These are phyloP conservation scores for Peromyscus eremicus DNA, from an alignment of 2,797 vertebrate genomes.

Conservation along the genomic window DNA sequence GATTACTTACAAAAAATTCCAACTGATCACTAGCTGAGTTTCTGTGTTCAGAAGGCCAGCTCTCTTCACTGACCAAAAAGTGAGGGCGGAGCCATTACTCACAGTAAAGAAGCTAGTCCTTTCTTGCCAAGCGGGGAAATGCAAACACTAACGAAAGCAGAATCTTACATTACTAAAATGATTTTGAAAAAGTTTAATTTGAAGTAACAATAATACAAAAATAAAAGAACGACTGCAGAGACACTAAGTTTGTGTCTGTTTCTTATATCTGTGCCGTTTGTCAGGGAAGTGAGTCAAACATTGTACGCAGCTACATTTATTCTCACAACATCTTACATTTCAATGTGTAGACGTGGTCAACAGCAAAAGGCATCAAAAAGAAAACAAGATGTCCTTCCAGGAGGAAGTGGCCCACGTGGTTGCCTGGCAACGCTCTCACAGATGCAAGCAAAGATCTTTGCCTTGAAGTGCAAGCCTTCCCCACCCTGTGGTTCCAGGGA, in stretches of 20 bases:
- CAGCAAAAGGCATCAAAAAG: conserved; percentile 84
- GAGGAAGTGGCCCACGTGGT: conserved; percentile 72
- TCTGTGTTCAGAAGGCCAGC: background rate
- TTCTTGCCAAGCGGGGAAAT: background rate
- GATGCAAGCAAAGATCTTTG: background rate
- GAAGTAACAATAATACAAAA: conserved; percentile 58
- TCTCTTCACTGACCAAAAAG: background rate
- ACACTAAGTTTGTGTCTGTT: background rate
- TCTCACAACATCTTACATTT: conserved; percentile 97
- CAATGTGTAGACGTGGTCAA: conserved; percentile 92
- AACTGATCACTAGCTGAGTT: background rate
- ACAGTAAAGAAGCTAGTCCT: background rate
- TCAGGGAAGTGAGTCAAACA: conserved; percentile 82
- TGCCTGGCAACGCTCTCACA: conserved; percentile 61
- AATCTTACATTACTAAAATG: conserved; percentile 26
- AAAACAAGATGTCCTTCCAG: conserved; percentile 83
- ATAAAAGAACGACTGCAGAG: conserved; percentile 26
- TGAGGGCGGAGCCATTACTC: background rate
- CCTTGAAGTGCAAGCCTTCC: conserved; percentile 7
- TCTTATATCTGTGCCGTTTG: background rate
- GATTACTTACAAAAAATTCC: background rate
- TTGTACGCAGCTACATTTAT: conserved; percentile 93
- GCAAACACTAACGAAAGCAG: conserved; percentile 20
- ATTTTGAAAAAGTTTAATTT: conserved; percentile 46
- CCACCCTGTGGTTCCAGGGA: background rate